phyloP scores from a whole-genome alignment of 2,888 invertebrate genomes.

The Cylindroiulus punctatus region DNA sequence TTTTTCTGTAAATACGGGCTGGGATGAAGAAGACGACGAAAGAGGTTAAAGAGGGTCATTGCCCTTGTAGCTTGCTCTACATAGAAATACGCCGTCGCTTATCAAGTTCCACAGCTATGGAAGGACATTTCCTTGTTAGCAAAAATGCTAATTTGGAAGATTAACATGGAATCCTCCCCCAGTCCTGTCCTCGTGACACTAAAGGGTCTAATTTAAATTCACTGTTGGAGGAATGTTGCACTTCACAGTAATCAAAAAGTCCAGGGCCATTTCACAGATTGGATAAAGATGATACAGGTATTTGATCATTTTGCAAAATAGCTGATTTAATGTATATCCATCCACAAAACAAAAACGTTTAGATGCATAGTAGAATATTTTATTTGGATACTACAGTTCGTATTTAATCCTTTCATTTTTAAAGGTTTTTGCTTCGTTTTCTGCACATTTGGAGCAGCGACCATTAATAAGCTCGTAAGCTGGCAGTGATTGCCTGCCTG shows the following conservation, averaged over 20 bases:
- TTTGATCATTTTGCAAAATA: too few species aligned
- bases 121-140: conserved; percentile 24
- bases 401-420: too few species aligned
- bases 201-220: background rate
- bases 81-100: background rate
- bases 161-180: background rate
- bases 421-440: too few species aligned
- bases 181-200: background rate
- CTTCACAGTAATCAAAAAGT: background rate
- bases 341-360: too few species aligned
- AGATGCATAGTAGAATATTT: too few species aligned
- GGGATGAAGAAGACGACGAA: conserved; percentile 7
- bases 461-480: too few species aligned
- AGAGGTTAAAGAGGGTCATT: conserved; percentile 33
- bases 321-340: too few species aligned
- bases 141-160: conserved; percentile 24
- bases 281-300: background rate
- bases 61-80: conserved; percentile 20
- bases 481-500: too few species aligned
- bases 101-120: background rate
- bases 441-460: too few species aligned
- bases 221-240: background rate
- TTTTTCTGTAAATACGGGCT: conserved; percentile 28
- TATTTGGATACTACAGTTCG: too few species aligned
- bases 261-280: background rate